Evolutionary conservation across 2,113 vertebrate species (phyloP), one percentile per base, ranked within the genome.

Genomic region (Cryptomyrus ogoouensis): DNA sequence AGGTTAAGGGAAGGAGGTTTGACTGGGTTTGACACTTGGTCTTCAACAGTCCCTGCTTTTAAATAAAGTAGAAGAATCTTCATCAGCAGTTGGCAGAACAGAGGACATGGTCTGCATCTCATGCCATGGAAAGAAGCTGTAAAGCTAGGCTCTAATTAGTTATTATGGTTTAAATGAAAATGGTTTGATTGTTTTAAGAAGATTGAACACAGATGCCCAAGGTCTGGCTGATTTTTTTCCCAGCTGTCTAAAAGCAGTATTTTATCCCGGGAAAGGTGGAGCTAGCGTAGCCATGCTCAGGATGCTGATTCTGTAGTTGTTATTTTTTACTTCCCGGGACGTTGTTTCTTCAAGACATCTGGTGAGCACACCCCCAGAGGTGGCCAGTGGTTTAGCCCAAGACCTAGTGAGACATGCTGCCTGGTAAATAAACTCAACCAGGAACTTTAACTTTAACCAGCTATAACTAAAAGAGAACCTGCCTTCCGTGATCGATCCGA

Each of bases 101-200:
- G 10, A 70, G 27, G 62, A 31, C 62, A 70, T 70, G 62, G 62
- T 13, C 62, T 70, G 27, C 62, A 70, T 70, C 10, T 27, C n/a
- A 27, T 70, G 27, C 27, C 62, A 31, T 70, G 62, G 27, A 70
- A 70, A 70, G 62, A 70, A 31, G 62, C 10, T 70, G 27, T 80
- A 80, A 80, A 80, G 15, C 35, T 21, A 4, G 35, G 31, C 74
- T 80, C 35, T 42, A 80, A 39, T 80, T 42, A 39, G 74, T 80
- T 80, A 77, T 77, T 77, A 80, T 42, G 31, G 35, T 80, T 80
- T 42, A 80, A 80, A 80, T 80, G 74, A 80, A 80, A 80, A 80
- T 80, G 74, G 74, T 80, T 80, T 66, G 62, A 66, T 66, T 70
- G 62, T 70, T 70, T 70, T 70, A 70, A 70, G 62, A 31, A 31